Evolutionary conservation across 2,888 invertebrate genomes (phyloP).

Genomic region (Ypsolopha sequella): DNA sequence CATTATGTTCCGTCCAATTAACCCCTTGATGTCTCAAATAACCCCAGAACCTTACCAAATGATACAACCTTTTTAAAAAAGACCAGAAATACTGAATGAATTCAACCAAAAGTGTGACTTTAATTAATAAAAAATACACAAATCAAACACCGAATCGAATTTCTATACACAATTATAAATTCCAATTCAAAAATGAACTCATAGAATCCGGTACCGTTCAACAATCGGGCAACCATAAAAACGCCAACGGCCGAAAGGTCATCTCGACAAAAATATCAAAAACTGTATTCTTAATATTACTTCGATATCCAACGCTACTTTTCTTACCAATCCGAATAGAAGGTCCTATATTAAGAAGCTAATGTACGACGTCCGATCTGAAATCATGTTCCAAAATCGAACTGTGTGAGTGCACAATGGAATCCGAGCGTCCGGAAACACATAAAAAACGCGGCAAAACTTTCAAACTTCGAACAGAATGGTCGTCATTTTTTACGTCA

Average conservation of each 20-base stretch:
- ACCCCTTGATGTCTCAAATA: too few relatives aligned
- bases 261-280: neutral
- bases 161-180: conserved; percentile 35
- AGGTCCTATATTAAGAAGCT: neutral
- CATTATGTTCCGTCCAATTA: too few relatives aligned
- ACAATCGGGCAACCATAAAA: conserved; percentile 36
- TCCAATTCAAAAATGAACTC: conserved; percentile 15
- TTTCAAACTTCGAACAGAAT: conserved; percentile 63
- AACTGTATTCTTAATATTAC: too few relatives aligned
- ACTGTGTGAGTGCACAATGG: conserved; percentile 28
- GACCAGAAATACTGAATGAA: too few relatives aligned
- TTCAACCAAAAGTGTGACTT: neutral
- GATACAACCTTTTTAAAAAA: too few relatives aligned
- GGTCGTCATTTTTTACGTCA: conserved; percentile 67
- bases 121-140: neutral
- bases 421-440: conserved; percentile 64
- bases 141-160: neutral
- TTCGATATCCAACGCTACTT: too few relatives aligned
- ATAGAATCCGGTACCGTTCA: conserved; percentile 18
- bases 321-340: too few relatives aligned
- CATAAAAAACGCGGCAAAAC: conserved; percentile 68
- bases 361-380: neutral
- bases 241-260: conserved; percentile 21
- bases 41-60: too few relatives aligned
- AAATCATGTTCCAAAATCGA: neutral